phyloP scores from a whole-genome alignment of 2,888 invertebrate species.

The Mimas tiliae region DNA sequence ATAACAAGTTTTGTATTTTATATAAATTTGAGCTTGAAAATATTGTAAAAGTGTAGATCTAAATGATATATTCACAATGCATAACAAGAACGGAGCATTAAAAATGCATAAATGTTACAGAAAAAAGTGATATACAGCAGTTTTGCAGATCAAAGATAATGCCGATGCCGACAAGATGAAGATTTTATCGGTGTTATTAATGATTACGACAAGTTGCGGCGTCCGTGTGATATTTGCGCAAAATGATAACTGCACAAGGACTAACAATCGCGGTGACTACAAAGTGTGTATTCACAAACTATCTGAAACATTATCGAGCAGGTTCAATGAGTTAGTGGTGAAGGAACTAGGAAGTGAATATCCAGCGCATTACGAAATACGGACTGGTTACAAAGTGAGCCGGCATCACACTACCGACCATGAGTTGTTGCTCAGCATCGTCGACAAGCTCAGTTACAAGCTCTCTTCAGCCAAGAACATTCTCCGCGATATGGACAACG shows the following conservation, averaged over 20 bases:
- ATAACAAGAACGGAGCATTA: background rate
- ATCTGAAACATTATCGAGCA: conserved; percentile 64
- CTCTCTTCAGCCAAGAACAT: conserved; percentile 70
- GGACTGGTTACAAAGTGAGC: conserved; percentile 69
- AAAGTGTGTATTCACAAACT: conserved; percentile 67
- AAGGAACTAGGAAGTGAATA: conserved; percentile 76
- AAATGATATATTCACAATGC: background rate
- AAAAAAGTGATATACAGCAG: conserved; percentile 11
- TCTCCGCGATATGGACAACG: conserved; percentile 70
- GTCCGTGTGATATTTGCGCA: conserved; percentile 57
- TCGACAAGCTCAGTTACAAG: conserved; percentile 71
- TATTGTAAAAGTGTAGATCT: background rate
- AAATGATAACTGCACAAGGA: conserved; percentile 69
- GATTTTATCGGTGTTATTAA: conserved; percentile 67
- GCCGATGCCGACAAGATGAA: conserved; percentile 74
- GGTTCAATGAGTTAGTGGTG: conserved; percentile 71
- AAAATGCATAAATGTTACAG: background rate
- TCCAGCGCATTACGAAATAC: conserved; percentile 69
- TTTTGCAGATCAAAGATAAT: conserved; percentile 53
- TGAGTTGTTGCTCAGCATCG: conserved; percentile 62
- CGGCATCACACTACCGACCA: conserved; percentile 64
- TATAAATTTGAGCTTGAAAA: background rate
- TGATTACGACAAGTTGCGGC: conserved; percentile 57
- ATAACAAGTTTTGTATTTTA: background rate
- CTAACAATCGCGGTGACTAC: conserved; percentile 68